Evolutionary conservation across 2,888 invertebrate species (phyloP).

Genomic region (Torymus tubicola): DNA sequence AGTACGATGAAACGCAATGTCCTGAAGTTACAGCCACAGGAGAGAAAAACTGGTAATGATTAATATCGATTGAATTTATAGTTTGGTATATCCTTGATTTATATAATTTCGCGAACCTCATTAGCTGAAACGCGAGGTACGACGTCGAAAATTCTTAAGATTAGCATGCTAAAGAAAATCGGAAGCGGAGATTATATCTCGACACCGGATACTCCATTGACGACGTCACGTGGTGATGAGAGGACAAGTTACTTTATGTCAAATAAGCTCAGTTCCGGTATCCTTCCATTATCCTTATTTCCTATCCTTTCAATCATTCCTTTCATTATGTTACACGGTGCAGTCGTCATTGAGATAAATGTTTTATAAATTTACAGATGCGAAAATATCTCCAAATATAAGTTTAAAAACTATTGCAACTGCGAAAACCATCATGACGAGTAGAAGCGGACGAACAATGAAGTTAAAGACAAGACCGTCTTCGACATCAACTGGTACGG

Average conservation of each 20-base stretch:
- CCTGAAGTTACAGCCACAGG: conserved; percentile 78
- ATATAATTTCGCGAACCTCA: not conserved
- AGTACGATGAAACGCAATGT: conserved; percentile 84
- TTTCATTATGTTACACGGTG: too few species aligned
- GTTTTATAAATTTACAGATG: conserved; percentile 16
- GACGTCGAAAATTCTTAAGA: conserved; percentile 30
- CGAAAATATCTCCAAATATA: conserved; percentile 6
- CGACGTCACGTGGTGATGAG: conserved; percentile 2
- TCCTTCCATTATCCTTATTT: not conserved
- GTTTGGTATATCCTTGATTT: too few species aligned
- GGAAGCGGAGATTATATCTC: conserved; percentile 31
- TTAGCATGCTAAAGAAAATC: conserved; percentile 25
- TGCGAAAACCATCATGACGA: not conserved
- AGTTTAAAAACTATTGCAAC: conserved; percentile 29
- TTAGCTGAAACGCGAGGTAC: conserved; percentile 25
- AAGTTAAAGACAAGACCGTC: conserved; percentile 10
- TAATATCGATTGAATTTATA: not conserved
- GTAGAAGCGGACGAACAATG: not conserved
- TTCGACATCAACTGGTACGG: conserved; percentile 16
- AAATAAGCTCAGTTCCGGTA: conserved; percentile 33
- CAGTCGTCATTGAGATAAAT: too few species aligned
- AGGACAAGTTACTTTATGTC: not conserved
- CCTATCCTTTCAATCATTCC: not conserved
- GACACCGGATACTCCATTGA: not conserved
- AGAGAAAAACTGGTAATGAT: conserved; percentile 38